phyloP scores from a whole-genome alignment of 1,140 invertebrate genomes.

The Gyrodactylus salaris region DNA sequence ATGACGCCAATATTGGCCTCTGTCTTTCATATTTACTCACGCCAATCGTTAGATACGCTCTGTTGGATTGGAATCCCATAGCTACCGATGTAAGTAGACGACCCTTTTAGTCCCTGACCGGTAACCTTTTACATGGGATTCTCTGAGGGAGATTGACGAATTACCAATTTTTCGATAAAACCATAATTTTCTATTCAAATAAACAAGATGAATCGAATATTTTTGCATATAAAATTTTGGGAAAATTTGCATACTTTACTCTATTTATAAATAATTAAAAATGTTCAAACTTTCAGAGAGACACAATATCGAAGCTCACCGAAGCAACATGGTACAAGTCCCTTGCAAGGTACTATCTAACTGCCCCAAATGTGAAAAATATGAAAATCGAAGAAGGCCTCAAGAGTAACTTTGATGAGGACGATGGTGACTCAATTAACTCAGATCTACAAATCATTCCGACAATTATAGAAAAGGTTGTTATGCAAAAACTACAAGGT shows the following conservation, averaged over 20 bases:
- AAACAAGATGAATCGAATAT: too few relatives aligned
- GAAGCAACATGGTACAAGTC: neutral
- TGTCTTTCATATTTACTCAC: neutral
- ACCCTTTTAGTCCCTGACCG: too few relatives aligned
- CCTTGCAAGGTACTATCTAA: neutral
- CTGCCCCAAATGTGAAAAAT: neutral
- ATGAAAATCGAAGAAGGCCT: too few relatives aligned
- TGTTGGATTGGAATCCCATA: neutral
- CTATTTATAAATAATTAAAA: too few relatives aligned
- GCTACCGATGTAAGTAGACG: neutral
- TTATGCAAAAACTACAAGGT: neutral
- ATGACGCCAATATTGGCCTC: neutral
- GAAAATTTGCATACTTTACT: too few relatives aligned
- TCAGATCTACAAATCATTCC: neutral
- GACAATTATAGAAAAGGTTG: neutral
- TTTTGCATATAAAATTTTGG: too few relatives aligned
- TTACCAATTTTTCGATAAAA: too few relatives aligned
- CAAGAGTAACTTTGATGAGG: too few relatives aligned
- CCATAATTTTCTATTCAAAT: too few relatives aligned
- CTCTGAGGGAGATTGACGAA: too few relatives aligned
- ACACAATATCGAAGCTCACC: neutral
- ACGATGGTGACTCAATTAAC: neutral
- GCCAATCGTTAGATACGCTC: neutral
- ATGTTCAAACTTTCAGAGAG: too few relatives aligned
- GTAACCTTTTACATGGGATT: too few relatives aligned